Base-by-base conservation (phyloP, 2,888 invertebrate genomes). In the Zaprionus lineosus region DNA sequence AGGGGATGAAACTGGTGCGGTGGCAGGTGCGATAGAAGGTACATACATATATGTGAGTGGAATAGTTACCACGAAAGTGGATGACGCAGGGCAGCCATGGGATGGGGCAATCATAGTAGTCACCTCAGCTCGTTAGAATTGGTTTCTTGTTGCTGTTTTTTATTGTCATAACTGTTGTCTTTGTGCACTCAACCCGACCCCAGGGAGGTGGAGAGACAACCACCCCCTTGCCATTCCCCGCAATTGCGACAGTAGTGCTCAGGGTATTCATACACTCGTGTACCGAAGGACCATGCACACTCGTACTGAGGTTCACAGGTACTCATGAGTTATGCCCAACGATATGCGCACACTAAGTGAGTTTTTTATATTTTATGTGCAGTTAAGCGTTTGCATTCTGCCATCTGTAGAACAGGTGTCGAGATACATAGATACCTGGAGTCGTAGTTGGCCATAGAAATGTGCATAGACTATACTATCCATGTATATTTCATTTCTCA, bases 281-380 rank as follows among this genome's bases (percentile, higher is more conserved):
- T 12, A 15, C 16, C 21, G 31, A 7, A 11, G 56, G 24, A 19
- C 21, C 21, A 19, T n/a, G n/a, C n/a, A 5, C 5, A 19, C 19
- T 19, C 19, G 19, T 5, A 3, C 5, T 5, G 19, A 19, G 19
- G 19, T 3, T 3, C 19, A 19, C 5, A 47, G 40, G 33, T 40
- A 61, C 47, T 63, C 60, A 51, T 67, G 73, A 73, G 75, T 74
- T 74, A 75, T 73, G 70, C 69, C 50, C 66, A 33, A 47, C 59
- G 70, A 73, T 73, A 65, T 71, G 68, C 60, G 60, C 53, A 43
- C 64, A 71, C 71, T 65, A 73, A 67, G 70, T 67, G 60, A 70
- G 67, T 67, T 65, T 40, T 71, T 76, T 72, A 64, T 61, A 70
- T 73, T 77, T 73, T 73, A 77, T 76, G 70, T 73, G 59, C 60